Conservation (phyloP, 2,797 vertebrate genomes). For the Chaetodon trifasciatus region DNA sequence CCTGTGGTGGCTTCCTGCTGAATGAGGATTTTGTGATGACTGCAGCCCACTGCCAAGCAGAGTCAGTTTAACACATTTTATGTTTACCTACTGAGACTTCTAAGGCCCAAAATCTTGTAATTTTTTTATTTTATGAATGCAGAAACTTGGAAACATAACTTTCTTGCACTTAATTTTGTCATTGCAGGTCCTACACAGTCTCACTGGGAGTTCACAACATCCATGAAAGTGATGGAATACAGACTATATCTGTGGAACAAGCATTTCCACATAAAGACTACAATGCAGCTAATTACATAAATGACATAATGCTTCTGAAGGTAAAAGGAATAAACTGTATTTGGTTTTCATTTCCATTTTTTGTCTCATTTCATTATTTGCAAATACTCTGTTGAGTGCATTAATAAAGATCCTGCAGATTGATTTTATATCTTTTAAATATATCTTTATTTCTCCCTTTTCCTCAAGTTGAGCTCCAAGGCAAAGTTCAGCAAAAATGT, state of each 20-base stretch:
- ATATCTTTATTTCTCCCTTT: neutral
- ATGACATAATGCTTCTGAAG: conserved; percentile 80
- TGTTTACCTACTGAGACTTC: neutral
- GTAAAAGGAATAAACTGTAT: conserved; percentile 41
- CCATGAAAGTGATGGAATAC: rapidly evolving
- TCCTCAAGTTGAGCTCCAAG: conserved; percentile 57
- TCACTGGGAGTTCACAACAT: conserved; percentile 51
- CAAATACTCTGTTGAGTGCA: neutral
- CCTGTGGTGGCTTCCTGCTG: conserved; percentile 76
- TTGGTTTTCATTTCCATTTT: neutral
- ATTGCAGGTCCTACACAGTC: conserved; percentile 32
- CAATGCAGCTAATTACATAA: rapidly evolving
- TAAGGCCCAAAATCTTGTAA: neutral
- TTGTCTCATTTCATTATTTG: neutral
- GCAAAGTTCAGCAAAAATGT: conserved; percentile 13
- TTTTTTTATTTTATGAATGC: neutral
- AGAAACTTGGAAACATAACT: neutral
- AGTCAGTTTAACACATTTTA: conserved; percentile 52
- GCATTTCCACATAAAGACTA: conserved; percentile 24
- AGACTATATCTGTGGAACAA: neutral
- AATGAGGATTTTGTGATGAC: conserved; percentile 78
- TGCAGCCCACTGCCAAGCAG: conserved; percentile 71
- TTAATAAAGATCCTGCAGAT: neutral
- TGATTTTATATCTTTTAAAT: neutral
- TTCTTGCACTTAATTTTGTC: neutral